Base-by-base conservation (phyloP, 2,797 vertebrate genomes). In the Calcarius lapponicus region DNA sequence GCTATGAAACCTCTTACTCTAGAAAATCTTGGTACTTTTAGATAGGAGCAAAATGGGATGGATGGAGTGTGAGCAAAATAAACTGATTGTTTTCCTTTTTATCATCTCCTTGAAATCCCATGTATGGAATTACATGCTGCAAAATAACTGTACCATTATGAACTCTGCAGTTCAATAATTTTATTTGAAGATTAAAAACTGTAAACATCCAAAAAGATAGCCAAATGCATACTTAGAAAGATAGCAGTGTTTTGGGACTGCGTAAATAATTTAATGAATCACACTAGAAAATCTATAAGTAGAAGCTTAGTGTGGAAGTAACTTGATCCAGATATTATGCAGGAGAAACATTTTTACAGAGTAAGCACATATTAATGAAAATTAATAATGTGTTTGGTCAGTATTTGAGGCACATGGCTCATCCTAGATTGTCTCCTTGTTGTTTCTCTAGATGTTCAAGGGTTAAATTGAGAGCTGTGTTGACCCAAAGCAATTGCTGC, bases 1-100 rank as follows among this genome's bases (percentile, higher is more conserved):
- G 67, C 78, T 90, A 76, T 94, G 83, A 95, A 95, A 82, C n/a
- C 61, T 92, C 61, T 86, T 69, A 48, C 16, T 42, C 67, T 84
- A 90, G 45, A 86, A 93, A 86, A 85, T 50, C 25, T 70, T 86
- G 43, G 40, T 66, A 47, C 14, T 62, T 72, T 88, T 79, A 84
- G 43, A 75, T 84, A 69, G 11, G 29, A 71, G 42, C 45, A 71
- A 84, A 80, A 73, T 69, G 43, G 57, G 69, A 88, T 69, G 71
- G 50, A 85, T 57, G 20, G 56, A 80, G 50, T 83, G 58, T 74
- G 74, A 93, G 65, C 28, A 92, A 95, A 91, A 90, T 42, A 79
- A 92, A 82, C 5, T 6, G 13, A 57, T 90, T 61, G 16, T 81
- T 90, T 88, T 80, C 28, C 17, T 83, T 88, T 91, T 65, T 61